Conservation (phyloP, 2,797 vertebrate genomes). For the Macropus fuliginosus region DNA sequence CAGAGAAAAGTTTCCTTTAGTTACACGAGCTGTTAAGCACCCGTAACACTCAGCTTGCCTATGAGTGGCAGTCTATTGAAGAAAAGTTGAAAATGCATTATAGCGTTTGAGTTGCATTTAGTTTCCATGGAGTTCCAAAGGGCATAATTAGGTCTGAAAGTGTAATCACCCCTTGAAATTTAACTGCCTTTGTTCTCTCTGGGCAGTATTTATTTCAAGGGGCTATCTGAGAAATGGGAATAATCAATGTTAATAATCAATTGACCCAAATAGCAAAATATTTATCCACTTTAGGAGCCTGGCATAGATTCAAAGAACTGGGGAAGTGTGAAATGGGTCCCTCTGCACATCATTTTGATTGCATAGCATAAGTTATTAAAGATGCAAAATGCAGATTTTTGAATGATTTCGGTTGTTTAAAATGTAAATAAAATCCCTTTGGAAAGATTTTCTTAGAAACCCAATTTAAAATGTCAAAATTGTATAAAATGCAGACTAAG, state of each 20-base stretch:
- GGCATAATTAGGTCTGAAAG: conserved; percentile 91
- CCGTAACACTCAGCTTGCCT: conserved; percentile 77
- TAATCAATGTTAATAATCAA: conserved; percentile 87
- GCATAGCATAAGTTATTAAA: conserved; percentile 46
- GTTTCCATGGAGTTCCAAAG: conserved; percentile 82
- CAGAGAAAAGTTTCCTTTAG: conserved; percentile 64
- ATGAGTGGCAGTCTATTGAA: conserved; percentile 70
- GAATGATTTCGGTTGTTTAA: neutral
- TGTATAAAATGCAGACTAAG: neutral
- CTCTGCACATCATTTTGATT: conserved; percentile 29
- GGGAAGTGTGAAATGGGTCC: conserved; percentile 4
- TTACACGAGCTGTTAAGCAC: conserved; percentile 75
- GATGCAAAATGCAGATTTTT: conserved; percentile 40
- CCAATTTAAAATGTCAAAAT: conserved; percentile 49
- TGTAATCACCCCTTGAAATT: conserved; percentile 89
- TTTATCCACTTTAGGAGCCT: conserved; percentile 68
- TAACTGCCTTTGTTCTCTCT: conserved; percentile 86
- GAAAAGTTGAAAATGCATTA: conserved; percentile 73
- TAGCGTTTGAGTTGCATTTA: conserved; percentile 78
- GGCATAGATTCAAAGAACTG: conserved; percentile 46
- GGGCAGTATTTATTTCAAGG: conserved; percentile 84
- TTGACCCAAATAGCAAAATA: conserved; percentile 83
- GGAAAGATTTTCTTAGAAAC: conserved; percentile 26
- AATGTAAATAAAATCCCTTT: conserved; percentile 22
- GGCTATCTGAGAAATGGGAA: conserved; percentile 75